These are phyloP conservation scores for Drosophila grimshawi DNA, from an alignment of 1,140 invertebrate species.

Conservation along the genomic window DNA sequence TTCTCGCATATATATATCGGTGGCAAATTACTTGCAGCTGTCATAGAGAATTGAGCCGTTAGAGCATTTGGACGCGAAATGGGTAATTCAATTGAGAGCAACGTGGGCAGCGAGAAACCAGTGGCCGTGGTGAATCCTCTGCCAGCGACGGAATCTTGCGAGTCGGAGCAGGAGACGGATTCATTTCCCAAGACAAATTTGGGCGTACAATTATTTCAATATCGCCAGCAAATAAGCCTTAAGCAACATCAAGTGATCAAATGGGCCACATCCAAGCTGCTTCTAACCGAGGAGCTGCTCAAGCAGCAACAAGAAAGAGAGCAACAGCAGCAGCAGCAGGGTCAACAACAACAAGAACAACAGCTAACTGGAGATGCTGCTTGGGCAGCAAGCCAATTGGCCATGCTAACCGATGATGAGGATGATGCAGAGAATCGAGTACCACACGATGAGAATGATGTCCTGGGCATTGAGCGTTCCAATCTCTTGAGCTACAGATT, in stretches of 20 bases:
- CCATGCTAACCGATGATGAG: slow-evolving; percentile 51
- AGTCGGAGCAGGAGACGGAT: not conserved
- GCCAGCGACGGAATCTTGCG: not conserved
- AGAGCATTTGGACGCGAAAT: slow-evolving; percentile 40
- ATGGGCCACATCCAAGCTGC: slow-evolving; percentile 68
- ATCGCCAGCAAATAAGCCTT: slow-evolving; percentile 60
- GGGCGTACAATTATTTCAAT: slow-evolving; percentile 56
- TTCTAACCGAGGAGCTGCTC: slow-evolving; percentile 71
- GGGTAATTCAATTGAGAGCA: slow-evolving; percentile 56
- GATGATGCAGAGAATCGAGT: slow-evolving; percentile 45
- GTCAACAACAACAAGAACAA: slow-evolving; percentile 31
- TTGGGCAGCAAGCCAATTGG: slow-evolving; percentile 48
- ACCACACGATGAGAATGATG: not conserved
- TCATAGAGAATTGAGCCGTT: slow-evolving; percentile 50
- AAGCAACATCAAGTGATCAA: slow-evolving; percentile 68
- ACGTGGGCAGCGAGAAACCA: slow-evolving; percentile 39
- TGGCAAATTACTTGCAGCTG: slow-evolving; percentile 39
- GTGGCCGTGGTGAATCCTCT: slow-evolving; percentile 7
- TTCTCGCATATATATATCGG: slow-evolving; percentile 44
- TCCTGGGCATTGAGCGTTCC: slow-evolving; percentile 32
- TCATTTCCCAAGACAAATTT: slow-evolving; percentile 30
- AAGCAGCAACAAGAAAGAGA: slow-evolving; percentile 36
- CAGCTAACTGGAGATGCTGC: slow-evolving; percentile 15
- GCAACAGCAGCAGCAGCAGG: not conserved
- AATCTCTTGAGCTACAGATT: slow-evolving; percentile 51